Evolutionary conservation across 2,888 invertebrate genomes (phyloP), one percentile per base, ranked within the genome.

Genomic region (Clostera curtula): DNA sequence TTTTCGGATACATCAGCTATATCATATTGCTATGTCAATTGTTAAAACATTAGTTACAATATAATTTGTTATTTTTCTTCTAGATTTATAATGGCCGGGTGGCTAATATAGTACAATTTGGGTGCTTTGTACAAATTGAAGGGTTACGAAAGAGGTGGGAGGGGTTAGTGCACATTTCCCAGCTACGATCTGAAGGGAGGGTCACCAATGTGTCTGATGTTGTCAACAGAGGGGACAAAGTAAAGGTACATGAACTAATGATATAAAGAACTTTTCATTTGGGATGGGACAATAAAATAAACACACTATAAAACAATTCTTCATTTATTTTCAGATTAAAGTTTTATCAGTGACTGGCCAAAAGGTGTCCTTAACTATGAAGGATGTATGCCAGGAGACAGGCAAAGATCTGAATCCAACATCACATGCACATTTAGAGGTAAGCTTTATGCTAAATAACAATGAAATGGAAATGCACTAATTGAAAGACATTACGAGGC

Each of bases 111-210:
- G 96, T 97, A 27, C 92, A 94, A n/a, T 99, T 98, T 75, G 99
- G 99, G 1, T 98, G 98, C 65, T 99, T 99, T 70, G 96, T 98
- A 0, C 96, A 97, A 73, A 83, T 99, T 11, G 96, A 97, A 58
- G 97, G 97, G 0, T 82, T 99, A 24, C 87, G 90, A 24, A 91
- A 93, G 45, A 87, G 93, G 20, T 95, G 95, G 90, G 99, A 99
- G 69, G 99, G 99, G 0, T 84, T 99, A 0, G 97, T 98, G 1
- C 99, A 99, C 62, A 98, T 99, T 52, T 98, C 98, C 1, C 94
- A 97, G 70, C 74, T 98, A 17, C 84, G 97, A 21, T 87, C 95
- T 0, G 97, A 97, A 73, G 97, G 97, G 0, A 87, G 98, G 34
- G 98, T 99, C 5, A 94, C 93, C 0, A 93, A 93, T 72, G 98